Evolutionary conservation across 2,888 invertebrate species (phyloP), one percentile per base, ranked within the genome.

Genomic region (Cordilura impudica): DNA sequence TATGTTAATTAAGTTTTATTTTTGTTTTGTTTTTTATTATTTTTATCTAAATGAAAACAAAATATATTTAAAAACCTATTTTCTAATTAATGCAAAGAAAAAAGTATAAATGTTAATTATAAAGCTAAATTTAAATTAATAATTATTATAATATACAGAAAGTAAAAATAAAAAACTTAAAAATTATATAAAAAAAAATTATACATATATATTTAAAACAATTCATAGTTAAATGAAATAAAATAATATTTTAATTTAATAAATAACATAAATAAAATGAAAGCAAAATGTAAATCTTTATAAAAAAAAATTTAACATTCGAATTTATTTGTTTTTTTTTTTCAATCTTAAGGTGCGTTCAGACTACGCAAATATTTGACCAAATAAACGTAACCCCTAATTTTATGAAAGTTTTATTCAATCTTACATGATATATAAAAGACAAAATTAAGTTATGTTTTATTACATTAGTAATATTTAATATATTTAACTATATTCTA

Each of bases 21-120:
- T 66, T 71, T 79, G 66, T 61, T 72, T 49, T 56, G 29, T 54
- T 56, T 66, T 49, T 72, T 66, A 65, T 66, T 79, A 60, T 70
- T 45, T n/a, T 53, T 45, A 72, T 67, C 70, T 71, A 71, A 31
- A 61, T 67, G 23, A 58, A 43, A 65, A 51, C 35, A 60, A 45
- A 49, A 53, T 58, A n/a, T 60, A 56, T 67, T 51, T 73, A 70
- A 66, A 65, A 19, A 51, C 35, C 49, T 61, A 53, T 70, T 70
- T 66, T 69, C 69, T 56, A 67, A 63, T 63, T 63, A 26, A 63
- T 21, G 47, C 53, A 61, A 75, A 31, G 35, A 19, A 43, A 66
- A 51, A 66, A 72, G n/a, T 61, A 74, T 74, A 77, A 81, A 81
- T 78, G 74, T 81, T 78, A 78, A 81, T 71, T 70, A 75, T 70